Evolutionary conservation across 2,888 invertebrate genomes (phyloP), one percentile per base, ranked within the genome.

Genomic region (Drosophila koepferae): DNA sequence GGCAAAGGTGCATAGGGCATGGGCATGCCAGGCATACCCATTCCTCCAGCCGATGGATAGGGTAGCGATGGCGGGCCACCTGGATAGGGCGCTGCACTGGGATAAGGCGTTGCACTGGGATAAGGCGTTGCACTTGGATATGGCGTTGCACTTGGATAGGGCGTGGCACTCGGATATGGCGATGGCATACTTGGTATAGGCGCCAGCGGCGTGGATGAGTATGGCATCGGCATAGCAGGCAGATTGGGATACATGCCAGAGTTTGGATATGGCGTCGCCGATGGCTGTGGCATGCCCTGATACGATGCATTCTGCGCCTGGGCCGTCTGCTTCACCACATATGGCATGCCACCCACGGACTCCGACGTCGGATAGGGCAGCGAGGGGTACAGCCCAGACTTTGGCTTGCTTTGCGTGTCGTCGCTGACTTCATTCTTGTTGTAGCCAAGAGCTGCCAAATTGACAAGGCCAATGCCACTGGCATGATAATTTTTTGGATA

Each of bases 401-500:
- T 80, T 7, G 91, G 90, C 67, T 82, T 81, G 63, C 56, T 59
- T 31, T 59, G 59, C 54, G 54, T 60, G 62, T 46, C 66, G 20
- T 62, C 58, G 63, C 73, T 77, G 72, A 89, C 65, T 77, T 90
- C 90, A 82, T 86, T 90, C 66, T 82, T 86, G 48, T 86, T 87
- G 77, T 92, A 92, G 60, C 92, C 92, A 55, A 92, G 77, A 34
- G 92, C 92, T 65, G 92, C 92, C 72, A 92, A 77, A 75, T 92
- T 92, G 49, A 92, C 91, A 62, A 92, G 90, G 55, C 92, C 92
- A 80, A 92, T 91, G 74, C 92, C 92, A 71, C 87, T 92, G 49
- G 92, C 89, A 80, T 91, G 91, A 87, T 92, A 92, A 84, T 92
- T 92, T 82, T 92, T 92, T 48, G 92, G 92, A 83, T 91, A 92